These are phyloP conservation scores for Mactromeris polynyma DNA, from an alignment of 2,888 invertebrate species.

Conservation along the genomic window DNA sequence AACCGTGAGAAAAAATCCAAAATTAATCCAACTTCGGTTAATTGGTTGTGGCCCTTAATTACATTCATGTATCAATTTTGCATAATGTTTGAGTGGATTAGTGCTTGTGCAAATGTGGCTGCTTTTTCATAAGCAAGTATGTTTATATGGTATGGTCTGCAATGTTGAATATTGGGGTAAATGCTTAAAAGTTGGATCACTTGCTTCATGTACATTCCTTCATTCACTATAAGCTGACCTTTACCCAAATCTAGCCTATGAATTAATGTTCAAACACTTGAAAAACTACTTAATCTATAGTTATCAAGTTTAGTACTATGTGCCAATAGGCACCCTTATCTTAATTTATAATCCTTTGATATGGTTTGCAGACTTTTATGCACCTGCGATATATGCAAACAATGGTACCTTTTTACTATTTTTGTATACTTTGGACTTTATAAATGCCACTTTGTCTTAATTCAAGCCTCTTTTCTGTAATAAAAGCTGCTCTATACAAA, in stretches of 20 bases:
- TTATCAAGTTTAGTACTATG: conserved; percentile 10
- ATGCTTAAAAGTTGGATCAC: not conserved
- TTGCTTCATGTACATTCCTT: not conserved
- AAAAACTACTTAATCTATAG: conserved; percentile 3
- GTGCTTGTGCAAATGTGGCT: not conserved
- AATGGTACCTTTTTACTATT: conserved; percentile 21
- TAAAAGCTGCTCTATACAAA: not conserved
- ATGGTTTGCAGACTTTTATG: conserved; percentile 11
- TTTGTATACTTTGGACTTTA: conserved; percentile 4
- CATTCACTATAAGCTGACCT: not conserved
- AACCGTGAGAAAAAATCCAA: no score
- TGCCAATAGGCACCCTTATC: not conserved
- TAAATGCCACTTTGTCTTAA: conserved; percentile 22
- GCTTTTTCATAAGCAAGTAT: not conserved
- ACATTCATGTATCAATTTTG: no score
- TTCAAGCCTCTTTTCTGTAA: conserved; percentile 26
- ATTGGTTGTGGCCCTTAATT: no score
- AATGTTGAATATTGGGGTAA: not conserved
- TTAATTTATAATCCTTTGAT: conserved; percentile 11
- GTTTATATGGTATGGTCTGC: not conserved
- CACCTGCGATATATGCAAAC: conserved; percentile 17
- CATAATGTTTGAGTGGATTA: not conserved
- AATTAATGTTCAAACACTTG: not conserved
- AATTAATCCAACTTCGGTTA: no score
- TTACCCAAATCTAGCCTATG: not conserved